phyloP scores from a whole-genome alignment of 2,113 vertebrate species.

The Heloderma charlesbogerti region DNA sequence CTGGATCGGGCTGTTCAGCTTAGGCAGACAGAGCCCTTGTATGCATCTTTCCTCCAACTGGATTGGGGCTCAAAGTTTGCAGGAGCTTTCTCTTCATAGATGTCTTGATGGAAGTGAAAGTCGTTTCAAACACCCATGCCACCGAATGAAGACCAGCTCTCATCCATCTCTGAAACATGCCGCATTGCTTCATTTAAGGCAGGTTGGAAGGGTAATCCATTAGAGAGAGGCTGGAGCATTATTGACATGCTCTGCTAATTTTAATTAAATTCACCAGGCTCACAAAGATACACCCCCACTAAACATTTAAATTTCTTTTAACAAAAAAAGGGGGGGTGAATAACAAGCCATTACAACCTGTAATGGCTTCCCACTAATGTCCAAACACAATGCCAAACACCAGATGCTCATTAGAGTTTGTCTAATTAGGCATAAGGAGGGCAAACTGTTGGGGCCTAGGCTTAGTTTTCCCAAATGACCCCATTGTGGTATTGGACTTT shows the following conservation, averaged over 20 bases:
- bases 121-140: not conserved
- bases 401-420: conserved; percentile 50
- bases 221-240: conserved; percentile 29
- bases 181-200: conserved; percentile 32
- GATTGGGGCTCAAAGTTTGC: not conserved
- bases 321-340: conserved; percentile 3
- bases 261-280: conserved; percentile 32
- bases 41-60: not conserved
- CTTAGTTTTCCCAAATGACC: conserved; percentile 11
- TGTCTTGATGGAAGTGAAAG: not conserved
- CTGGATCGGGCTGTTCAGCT: not conserved
- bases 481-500: conserved; percentile 21
- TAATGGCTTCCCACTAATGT: conserved; percentile 54
- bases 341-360: not conserved
- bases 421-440: conserved; percentile 52
- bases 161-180: conserved; percentile 27
- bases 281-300: conserved; percentile 5
- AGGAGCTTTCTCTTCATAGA: not conserved
- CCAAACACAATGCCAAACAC: conserved; percentile 43
- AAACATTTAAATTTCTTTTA: conserved; percentile 30
- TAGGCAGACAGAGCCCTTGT: not conserved
- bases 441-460: conserved; percentile 41
- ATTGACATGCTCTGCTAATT: conserved; percentile 49
- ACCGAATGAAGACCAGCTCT: not conserved
- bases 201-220: conserved; percentile 41